Conservation (phyloP, 1,140 invertebrate genomes). For the Gonioctena quinquepunctata region DNA sequence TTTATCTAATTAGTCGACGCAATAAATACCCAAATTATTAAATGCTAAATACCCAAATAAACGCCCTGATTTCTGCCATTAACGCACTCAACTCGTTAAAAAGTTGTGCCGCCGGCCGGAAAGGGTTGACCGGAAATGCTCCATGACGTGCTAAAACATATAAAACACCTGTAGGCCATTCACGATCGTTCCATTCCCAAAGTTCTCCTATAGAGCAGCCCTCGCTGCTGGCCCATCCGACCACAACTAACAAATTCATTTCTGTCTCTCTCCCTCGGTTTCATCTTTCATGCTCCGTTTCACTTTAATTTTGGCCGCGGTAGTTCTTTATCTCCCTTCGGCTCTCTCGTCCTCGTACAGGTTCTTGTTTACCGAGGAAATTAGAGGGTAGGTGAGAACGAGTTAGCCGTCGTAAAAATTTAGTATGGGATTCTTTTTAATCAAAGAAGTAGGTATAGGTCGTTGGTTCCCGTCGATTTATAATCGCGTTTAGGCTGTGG, state of each 20-base stretch:
- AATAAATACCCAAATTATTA: slow-evolving; percentile 1
- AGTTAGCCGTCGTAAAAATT: background rate
- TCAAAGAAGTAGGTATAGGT: background rate
- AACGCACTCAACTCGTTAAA: slow-evolving; percentile 9
- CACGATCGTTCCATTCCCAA: background rate
- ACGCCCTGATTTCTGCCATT: background rate
- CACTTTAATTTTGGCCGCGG: background rate
- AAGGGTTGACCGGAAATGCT: slow-evolving; percentile 9
- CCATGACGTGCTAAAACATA: slow-evolving; percentile 9
- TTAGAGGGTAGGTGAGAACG: background rate
- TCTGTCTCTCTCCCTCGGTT: background rate
- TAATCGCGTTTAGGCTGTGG: too few species aligned
- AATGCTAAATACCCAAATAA: slow-evolving; percentile 1
- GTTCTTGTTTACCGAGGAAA: background rate
- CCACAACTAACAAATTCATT: background rate
- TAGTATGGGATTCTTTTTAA: background rate
- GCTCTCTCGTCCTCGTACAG: background rate
- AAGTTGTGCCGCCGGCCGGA: background rate
- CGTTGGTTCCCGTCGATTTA: background rate
- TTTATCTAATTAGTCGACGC: background rate
- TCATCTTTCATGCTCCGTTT: slow-evolving; percentile 5
- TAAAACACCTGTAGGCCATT: slow-evolving; percentile 11
- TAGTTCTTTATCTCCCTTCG: background rate
- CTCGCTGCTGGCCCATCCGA: background rate
- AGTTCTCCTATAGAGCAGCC: background rate